These are phyloP conservation scores for Drosophila lini DNA, from an alignment of 1,140 invertebrate genomes.

Conservation along the genomic window DNA sequence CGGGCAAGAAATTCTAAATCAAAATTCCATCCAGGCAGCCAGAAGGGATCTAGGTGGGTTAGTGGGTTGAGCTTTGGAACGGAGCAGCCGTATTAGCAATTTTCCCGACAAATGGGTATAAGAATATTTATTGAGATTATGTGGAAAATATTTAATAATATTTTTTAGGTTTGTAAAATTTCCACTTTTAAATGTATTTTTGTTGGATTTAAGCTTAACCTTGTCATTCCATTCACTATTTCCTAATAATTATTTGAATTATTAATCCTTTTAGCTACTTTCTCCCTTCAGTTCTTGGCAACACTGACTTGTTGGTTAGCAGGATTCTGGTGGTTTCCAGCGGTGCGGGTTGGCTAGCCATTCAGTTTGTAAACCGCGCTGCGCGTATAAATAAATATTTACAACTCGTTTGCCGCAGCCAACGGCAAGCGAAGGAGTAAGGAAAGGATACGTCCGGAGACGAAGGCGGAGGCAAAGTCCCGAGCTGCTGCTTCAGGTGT, in stretches of 20 bases:
- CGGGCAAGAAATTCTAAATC: slow-evolving; percentile 72
- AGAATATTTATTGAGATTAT: neutral
- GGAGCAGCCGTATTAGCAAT: neutral
- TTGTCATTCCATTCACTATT: no score
- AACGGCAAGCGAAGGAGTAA: slow-evolving; percentile 60
- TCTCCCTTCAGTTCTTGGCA: neutral
- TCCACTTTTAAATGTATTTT: no score
- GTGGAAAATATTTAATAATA: no score
- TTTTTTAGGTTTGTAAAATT: no score
- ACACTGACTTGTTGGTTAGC: slow-evolving; percentile 22
- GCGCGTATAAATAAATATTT: slow-evolving; percentile 82
- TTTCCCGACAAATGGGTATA: neutral
- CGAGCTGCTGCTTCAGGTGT: slow-evolving; percentile 49
- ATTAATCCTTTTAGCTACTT: neutral
- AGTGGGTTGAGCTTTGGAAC: slow-evolving; percentile 8
- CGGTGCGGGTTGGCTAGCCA: slow-evolving; percentile 48
- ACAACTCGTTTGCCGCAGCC: slow-evolving; percentile 81
- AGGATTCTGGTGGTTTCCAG: slow-evolving; percentile 14
- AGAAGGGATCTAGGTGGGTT: slow-evolving; percentile 43
- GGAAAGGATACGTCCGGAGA: slow-evolving; percentile 29
- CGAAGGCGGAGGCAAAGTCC: slow-evolving; percentile 8
- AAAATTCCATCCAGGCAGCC: slow-evolving; percentile 63
- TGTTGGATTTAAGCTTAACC: no score
- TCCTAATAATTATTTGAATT: neutral
- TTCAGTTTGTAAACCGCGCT: slow-evolving; percentile 74